Conservation (phyloP, 2,113 vertebrate genomes). For the Vombatus ursinus region DNA sequence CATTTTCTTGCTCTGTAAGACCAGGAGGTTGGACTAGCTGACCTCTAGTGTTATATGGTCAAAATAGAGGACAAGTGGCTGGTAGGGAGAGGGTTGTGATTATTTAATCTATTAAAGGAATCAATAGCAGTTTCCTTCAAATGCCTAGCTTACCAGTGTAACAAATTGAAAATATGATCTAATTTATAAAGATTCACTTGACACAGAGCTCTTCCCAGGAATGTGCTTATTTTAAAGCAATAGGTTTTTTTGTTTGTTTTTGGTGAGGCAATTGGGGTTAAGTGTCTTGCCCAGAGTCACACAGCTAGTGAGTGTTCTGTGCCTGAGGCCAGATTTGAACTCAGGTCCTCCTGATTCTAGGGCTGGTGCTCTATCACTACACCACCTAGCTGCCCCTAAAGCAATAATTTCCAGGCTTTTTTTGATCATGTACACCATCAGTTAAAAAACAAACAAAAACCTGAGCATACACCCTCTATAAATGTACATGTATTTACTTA, state of each 20-base stretch:
- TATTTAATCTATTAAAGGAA: not conserved
- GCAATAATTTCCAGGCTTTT: not conserved
- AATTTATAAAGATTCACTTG: not conserved
- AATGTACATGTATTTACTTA: not conserved
- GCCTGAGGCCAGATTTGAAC: no score
- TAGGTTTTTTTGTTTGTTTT: no score
- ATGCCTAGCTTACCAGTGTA: not conserved
- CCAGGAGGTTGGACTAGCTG: not conserved
- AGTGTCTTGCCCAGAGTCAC: no score
- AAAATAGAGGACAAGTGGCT: not conserved
- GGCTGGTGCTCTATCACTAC: no score
- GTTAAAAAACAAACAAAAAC: not conserved
- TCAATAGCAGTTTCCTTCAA: not conserved
- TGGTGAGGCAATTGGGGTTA: no score
- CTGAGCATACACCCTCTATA: not conserved
- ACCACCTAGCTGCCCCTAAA: no score
- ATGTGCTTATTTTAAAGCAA: not conserved
- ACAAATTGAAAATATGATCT: not conserved
- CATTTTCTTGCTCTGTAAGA: not conserved
- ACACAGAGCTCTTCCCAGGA: not conserved
- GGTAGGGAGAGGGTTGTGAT: not conserved
- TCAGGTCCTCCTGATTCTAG: no score
- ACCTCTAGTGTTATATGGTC: not conserved
- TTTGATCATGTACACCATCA: not conserved
- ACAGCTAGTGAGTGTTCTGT: no score